Percentiles rank a stretch among this genome's conserved stretches.
phyloP scores from a whole-genome alignment of 2,888 invertebrate species.

The Cataglyphis livida region DNA sequence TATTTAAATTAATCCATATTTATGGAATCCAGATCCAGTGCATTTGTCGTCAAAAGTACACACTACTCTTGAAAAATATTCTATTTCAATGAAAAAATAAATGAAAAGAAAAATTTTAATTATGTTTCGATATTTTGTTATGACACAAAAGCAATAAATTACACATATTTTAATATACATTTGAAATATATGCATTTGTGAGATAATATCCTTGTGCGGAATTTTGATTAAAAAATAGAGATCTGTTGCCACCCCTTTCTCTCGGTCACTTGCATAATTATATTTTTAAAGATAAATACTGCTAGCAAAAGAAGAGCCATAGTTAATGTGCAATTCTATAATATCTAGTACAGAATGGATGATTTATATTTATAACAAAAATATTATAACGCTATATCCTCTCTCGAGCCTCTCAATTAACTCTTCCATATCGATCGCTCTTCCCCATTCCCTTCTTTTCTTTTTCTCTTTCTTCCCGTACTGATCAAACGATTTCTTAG shows the following conservation, averaged over 20 bases:
- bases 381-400: background rate
- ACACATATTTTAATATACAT: background rate
- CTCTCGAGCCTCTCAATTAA: conserved; percentile 4
- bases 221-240: background rate
- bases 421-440: background rate
- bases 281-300: background rate
- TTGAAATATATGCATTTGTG: background rate
- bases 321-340: background rate
- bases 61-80: background rate
- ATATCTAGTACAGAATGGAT: background rate
- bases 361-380: conserved; percentile 12
- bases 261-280: background rate
- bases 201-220: background rate
- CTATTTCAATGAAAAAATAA: background rate
- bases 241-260: too few species aligned
- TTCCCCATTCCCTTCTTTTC: background rate
- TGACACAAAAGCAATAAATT: background rate
- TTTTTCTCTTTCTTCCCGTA: background rate
- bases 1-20: background rate
- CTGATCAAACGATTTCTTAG: conserved; percentile 26
- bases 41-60: background rate
- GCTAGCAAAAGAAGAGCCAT: background rate
- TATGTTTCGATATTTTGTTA: background rate
- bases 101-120: background rate
- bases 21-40: background rate